These are phyloP conservation scores for Tautogolabrus adspersus DNA, from an alignment of 2,113 vertebrate genomes.

Conservation along the genomic window DNA sequence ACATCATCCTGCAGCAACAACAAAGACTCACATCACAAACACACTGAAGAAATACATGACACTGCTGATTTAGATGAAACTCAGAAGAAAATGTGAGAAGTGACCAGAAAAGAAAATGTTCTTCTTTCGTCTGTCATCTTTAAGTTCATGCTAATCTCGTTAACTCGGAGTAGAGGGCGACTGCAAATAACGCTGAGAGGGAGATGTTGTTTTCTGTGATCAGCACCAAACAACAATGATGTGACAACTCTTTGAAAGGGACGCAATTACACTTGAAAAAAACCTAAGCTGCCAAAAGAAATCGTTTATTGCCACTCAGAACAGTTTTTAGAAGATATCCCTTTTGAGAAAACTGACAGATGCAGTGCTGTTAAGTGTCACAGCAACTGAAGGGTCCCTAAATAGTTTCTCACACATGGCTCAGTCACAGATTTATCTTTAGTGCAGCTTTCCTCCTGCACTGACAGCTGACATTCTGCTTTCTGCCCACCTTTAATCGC, in stretches of 20 bases:
- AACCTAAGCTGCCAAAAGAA: conserved; percentile 34
- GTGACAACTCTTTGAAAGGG: conserved; percentile 39
- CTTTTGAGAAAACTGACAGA: conserved; percentile 48
- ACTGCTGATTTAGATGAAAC: not conserved
- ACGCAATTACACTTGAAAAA: conserved; percentile 42
- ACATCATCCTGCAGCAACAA: conserved; percentile 89
- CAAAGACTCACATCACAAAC: conserved; percentile 15
- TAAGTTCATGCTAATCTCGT: conserved; percentile 6
- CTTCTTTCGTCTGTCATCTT: conserved; percentile 9
- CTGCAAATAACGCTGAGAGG: conserved; percentile 13
- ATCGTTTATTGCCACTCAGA: conserved; percentile 38
- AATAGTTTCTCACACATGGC: conserved; percentile 49
- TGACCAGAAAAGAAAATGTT: conserved; percentile 11
- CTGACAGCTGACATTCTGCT: conserved; percentile 16
- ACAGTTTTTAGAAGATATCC: conserved; percentile 27
- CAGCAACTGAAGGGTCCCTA: conserved; percentile 39
- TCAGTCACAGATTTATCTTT: conserved; percentile 38
- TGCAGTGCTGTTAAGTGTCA: conserved; percentile 47
- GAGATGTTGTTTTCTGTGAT: conserved; percentile 3
- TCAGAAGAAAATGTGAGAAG: not conserved
- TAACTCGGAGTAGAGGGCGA: conserved; percentile 8
- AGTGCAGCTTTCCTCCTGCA: conserved; percentile 12
- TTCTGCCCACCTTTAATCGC: conserved; percentile 12
- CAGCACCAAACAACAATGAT: conserved; percentile 19
- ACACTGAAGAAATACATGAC: not conserved